Evolutionary conservation across 1,140 invertebrate species (phyloP).

Genomic region (Micrasema longulum): DNA sequence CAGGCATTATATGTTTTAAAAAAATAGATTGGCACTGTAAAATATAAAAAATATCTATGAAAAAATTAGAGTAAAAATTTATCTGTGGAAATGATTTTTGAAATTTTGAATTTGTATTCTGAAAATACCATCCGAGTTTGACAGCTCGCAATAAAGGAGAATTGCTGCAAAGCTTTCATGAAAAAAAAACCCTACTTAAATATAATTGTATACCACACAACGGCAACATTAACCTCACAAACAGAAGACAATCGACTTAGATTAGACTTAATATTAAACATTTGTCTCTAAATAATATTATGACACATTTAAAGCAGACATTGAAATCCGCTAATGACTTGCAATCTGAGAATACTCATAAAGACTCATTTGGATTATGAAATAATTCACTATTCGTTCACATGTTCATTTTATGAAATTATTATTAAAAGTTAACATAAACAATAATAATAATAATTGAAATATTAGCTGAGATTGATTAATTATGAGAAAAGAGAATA

Average conservation of each 20-base stretch:
- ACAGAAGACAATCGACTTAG: conserved; percentile 27
- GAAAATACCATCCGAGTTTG: conserved; percentile 8
- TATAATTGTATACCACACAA: conserved; percentile 24
- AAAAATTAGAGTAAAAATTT: too few relatives aligned
- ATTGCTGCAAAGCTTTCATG: conserved; percentile 26
- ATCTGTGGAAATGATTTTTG: too few relatives aligned
- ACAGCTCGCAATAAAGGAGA: conserved; percentile 20
- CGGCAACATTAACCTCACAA: not conserved
- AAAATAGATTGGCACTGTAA: too few relatives aligned
- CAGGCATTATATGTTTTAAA: too few relatives aligned
- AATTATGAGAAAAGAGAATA: too few relatives aligned
- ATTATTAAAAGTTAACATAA: too few relatives aligned
- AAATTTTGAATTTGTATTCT: too few relatives aligned
- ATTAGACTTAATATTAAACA: conserved; percentile 19
- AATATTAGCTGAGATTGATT: too few relatives aligned
- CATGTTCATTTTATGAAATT: too few relatives aligned
- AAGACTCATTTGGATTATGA: conserved; percentile 7
- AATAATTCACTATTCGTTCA: conserved; percentile 2
- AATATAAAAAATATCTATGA: too few relatives aligned
- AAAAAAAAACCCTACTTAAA: conserved; percentile 33
- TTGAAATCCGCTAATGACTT: conserved; percentile 24
- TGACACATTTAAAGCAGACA: conserved; percentile 40
- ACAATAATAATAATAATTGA: too few relatives aligned
- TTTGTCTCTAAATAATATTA: conserved; percentile 26
- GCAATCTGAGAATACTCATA: conserved; percentile 7